Conservation (phyloP, 2,888 invertebrate species). For the Erynnis tages region DNA sequence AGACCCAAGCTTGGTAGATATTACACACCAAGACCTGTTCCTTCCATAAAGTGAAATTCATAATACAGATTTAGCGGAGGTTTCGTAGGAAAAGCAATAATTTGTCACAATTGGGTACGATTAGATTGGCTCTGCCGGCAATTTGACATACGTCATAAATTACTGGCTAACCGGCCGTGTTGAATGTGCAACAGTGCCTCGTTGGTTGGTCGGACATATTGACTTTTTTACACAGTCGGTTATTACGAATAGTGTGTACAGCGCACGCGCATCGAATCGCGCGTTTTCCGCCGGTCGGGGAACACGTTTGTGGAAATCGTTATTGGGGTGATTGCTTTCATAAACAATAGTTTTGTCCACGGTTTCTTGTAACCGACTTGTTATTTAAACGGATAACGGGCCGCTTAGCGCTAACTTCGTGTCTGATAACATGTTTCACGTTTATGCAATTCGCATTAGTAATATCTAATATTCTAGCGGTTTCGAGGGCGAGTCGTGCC, state of each 20-base stretch:
- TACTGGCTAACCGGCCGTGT: constrained; percentile 59
- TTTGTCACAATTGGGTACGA: constrained; percentile 80
- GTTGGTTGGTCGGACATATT: constrained; percentile 34
- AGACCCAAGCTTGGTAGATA: constrained; percentile 48
- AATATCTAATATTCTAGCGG: constrained; percentile 33
- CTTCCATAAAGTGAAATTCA: constrained; percentile 66
- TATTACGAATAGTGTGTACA: constrained; percentile 66
- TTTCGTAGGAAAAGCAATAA: constrained; percentile 80
- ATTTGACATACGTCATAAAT: constrained; percentile 80
- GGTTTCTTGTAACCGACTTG: constrained; percentile 62
- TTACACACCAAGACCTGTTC: constrained; percentile 54
- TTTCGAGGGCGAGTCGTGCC: constrained; percentile 43
- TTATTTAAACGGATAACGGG: constrained; percentile 68
- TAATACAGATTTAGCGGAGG: constrained; percentile 69
- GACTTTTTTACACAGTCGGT: constrained; percentile 49
- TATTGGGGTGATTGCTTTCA: constrained; percentile 81
- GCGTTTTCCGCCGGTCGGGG: constrained; percentile 69
- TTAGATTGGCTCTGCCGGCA: constrained; percentile 76
- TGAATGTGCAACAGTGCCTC: constrained; percentile 34
- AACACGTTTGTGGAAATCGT: constrained; percentile 77
- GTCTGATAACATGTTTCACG: constrained; percentile 55
- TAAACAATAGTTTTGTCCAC: constrained; percentile 78
- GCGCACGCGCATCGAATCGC: constrained; percentile 79
- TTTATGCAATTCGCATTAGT: constrained; percentile 47
- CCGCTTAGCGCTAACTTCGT: constrained; percentile 45